phyloP scores from a whole-genome alignment of 2,113 vertebrate genomes.

The Herpailurus yagouaroundi region DNA sequence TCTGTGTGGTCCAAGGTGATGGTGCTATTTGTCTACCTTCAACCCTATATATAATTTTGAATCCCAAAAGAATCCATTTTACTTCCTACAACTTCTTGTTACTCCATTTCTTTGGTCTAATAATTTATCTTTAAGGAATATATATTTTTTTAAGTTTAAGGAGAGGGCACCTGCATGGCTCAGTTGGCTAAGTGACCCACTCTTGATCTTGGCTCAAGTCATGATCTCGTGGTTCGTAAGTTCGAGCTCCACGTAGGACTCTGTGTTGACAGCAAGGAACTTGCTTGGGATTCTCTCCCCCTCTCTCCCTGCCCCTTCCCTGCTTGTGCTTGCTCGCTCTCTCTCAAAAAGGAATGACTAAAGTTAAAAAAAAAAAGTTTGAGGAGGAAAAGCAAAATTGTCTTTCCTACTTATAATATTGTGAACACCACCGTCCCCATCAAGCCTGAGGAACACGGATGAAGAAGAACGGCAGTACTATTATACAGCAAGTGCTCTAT shows the following conservation, averaged over 20 bases:
- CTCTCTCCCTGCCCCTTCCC: no score
- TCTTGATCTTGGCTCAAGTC: no score
- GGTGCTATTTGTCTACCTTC: neutral
- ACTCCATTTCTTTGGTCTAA: neutral
- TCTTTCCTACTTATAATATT: neutral
- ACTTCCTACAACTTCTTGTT: neutral
- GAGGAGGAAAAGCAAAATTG: neutral
- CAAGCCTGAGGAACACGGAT: neutral
- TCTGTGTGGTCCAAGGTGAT: neutral
- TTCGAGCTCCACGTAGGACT: no score
- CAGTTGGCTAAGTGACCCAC: no score
- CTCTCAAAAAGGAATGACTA: no score
- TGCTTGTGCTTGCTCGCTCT: no score
- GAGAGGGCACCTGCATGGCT: no score
- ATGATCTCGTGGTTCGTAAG: no score
- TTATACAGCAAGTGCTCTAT: neutral
- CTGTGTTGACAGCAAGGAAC: no score
- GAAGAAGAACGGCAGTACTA: neutral
- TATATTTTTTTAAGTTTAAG: neutral
- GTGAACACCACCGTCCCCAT: neutral
- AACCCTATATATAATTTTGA: neutral
- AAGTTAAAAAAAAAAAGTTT: neutral
- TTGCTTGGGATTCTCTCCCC: no score
- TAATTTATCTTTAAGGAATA: neutral
- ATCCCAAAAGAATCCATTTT: neutral